phyloP scores from a whole-genome alignment of 2,797 vertebrate genomes.

The Nannoperca obscura region DNA sequence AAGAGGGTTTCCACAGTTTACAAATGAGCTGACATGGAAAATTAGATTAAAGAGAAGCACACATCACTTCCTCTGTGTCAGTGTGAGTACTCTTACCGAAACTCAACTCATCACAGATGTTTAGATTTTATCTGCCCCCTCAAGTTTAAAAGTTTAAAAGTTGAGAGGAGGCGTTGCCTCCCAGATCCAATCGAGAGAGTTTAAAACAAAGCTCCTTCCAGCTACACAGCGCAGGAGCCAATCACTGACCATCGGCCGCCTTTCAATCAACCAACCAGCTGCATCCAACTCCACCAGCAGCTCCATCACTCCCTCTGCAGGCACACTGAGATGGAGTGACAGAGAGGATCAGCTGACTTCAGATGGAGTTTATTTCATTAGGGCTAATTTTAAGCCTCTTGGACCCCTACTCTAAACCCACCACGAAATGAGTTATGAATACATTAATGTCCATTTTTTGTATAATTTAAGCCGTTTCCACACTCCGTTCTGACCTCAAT shows the following conservation, averaged over 20 bases:
- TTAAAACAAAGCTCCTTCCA: not conserved
- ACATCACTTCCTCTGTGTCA: conserved; percentile 62
- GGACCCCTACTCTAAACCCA: too few species aligned
- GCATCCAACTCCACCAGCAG: not conserved
- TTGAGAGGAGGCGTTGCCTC: conserved; percentile 32
- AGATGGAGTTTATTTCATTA: not conserved
- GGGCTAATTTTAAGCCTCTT: too few species aligned
- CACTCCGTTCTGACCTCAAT: too few species aligned
- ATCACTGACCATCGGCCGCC: not conserved
- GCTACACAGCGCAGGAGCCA: not conserved
- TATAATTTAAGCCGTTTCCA: too few species aligned
- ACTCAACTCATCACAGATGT: conserved; percentile 60
- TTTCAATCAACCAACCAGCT: not conserved
- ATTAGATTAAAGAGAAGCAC: conserved; percentile 38
- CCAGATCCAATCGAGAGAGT: conserved; percentile 2
- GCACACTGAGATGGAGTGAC: not conserved
- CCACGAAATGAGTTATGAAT: too few species aligned
- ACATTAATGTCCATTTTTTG: too few species aligned
- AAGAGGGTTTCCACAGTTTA: conserved; percentile 27
- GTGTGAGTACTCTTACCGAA: conserved; percentile 34
- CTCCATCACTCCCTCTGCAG: conserved; percentile 29
- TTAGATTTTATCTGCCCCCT: conserved; percentile 49
- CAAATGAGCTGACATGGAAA: conserved; percentile 53
- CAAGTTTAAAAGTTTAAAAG: conserved; percentile 54
- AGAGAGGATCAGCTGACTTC: not conserved